These are phyloP conservation scores for Fopius arisanus DNA, from an alignment of 1,140 invertebrate genomes.

Conservation along the genomic window DNA sequence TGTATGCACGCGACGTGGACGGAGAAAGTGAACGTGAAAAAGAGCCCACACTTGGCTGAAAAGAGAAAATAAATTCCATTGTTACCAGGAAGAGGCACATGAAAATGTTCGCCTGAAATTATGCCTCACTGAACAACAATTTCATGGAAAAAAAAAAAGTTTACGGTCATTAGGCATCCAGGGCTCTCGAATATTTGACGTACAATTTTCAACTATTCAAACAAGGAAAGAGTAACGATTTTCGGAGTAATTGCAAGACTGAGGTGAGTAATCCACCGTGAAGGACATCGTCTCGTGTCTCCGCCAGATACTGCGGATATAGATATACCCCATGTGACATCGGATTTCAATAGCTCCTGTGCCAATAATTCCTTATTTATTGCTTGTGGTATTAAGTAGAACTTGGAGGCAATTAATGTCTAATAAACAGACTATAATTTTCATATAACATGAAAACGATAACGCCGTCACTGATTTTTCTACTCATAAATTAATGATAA, in stretches of 20 bases:
- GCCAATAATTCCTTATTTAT: not conserved
- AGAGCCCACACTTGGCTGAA: not conserved
- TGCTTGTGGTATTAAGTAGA: not conserved
- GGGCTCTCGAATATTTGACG: too few relatives aligned
- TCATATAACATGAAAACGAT: too few relatives aligned
- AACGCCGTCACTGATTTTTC: too few relatives aligned
- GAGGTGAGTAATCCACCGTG: conserved; percentile 20
- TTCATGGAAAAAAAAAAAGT: not conserved
- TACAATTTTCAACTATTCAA: not conserved
- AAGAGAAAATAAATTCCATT: conserved; percentile 12
- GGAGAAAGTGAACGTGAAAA: conserved; percentile 4
- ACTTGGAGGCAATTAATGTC: too few relatives aligned
- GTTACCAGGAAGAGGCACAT: not conserved
- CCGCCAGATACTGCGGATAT: not conserved
- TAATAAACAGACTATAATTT: too few relatives aligned
- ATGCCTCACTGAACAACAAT: not conserved
- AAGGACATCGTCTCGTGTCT: conserved; percentile 28
- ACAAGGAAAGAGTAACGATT: not conserved
- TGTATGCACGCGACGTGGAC: not conserved
- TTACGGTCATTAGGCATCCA: too few relatives aligned
- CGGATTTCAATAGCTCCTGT: not conserved
- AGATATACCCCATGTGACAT: not conserved
- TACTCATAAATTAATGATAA: too few relatives aligned
- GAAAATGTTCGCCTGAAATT: not conserved
- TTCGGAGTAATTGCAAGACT: not conserved